These are phyloP conservation scores for Erebia aethiops DNA, from an alignment of 2,888 invertebrate genomes.

Conservation along the genomic window DNA sequence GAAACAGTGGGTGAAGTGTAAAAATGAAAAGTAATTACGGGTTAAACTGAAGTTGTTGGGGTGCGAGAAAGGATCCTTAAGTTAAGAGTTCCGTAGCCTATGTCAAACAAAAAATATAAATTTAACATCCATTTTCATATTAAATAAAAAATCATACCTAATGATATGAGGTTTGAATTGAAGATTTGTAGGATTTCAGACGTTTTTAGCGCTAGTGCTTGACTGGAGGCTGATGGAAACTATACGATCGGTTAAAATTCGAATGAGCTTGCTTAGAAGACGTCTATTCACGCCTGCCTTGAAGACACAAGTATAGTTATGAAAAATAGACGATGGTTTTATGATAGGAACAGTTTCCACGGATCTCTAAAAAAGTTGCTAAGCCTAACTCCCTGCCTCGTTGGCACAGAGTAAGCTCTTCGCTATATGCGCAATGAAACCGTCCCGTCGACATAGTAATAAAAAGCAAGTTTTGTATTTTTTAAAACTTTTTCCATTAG, in stretches of 20 bases:
- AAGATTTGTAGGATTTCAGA: too few species aligned
- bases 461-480: conserved; percentile 71
- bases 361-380: conserved; percentile 23
- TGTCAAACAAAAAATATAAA: background rate
- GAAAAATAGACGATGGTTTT: background rate
- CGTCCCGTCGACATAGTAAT: conserved; percentile 62
- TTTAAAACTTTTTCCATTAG: conserved; percentile 81
- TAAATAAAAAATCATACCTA: too few species aligned
- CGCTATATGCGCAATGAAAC: conserved; percentile 45
- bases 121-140: too few species aligned
- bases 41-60: conserved; percentile 19
- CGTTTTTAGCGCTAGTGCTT: too few species aligned
- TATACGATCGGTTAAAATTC: too few species aligned
- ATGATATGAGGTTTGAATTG: too few species aligned
- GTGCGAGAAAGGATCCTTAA: background rate
- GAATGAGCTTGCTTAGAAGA: too few species aligned
- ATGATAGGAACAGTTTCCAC: background rate
- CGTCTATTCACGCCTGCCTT: too few species aligned
- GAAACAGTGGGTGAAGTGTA: conserved; percentile 16
- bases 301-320: background rate
- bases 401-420: conserved; percentile 36
- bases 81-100: background rate
- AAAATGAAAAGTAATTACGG: conserved; percentile 30
- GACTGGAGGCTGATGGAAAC: too few species aligned
- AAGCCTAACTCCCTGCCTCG: conserved; percentile 31